phyloP scores from a whole-genome alignment of 2,888 invertebrate genomes.

The Leptinotarsa rubiginosa region DNA sequence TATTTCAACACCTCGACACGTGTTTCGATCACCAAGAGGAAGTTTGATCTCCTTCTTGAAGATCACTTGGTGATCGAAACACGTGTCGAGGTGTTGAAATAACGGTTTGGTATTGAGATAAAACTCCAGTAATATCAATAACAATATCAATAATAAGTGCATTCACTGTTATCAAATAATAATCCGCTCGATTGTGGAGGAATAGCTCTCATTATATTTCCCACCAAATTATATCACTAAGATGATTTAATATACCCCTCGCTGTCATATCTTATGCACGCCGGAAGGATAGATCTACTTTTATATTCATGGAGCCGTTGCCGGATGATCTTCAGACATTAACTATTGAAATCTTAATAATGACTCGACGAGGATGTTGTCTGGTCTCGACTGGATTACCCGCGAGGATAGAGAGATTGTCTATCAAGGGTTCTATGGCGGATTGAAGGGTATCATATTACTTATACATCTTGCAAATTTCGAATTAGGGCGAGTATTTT shows the following conservation, averaged over 20 bases:
- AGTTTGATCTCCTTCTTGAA: too few species aligned
- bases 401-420: slow-evolving; percentile 23
- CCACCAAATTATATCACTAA: slow-evolving; percentile 3
- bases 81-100: too few species aligned
- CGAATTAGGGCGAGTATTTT: background rate
- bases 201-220: background rate
- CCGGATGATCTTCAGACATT: slow-evolving; percentile 37
- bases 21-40: too few species aligned
- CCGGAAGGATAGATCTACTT: slow-evolving; percentile 30
- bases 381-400: slow-evolving; percentile 32
- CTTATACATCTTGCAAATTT: slow-evolving; percentile 34
- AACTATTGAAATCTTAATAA: slow-evolving; percentile 40
- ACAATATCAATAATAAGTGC: background rate
- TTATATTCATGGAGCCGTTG: slow-evolving; percentile 33
- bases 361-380: slow-evolving; percentile 39
- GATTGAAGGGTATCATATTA: slow-evolving; percentile 33
- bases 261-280: slow-evolving; percentile 23
- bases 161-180: background rate
- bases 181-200: background rate
- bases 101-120: too few species aligned
- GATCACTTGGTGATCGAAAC: too few species aligned
- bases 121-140: too few species aligned
- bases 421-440: background rate
- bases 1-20: too few species aligned
- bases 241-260: background rate